phyloP scores from a whole-genome alignment of 1,140 invertebrate species.

The Pectinophora gossypiella region DNA sequence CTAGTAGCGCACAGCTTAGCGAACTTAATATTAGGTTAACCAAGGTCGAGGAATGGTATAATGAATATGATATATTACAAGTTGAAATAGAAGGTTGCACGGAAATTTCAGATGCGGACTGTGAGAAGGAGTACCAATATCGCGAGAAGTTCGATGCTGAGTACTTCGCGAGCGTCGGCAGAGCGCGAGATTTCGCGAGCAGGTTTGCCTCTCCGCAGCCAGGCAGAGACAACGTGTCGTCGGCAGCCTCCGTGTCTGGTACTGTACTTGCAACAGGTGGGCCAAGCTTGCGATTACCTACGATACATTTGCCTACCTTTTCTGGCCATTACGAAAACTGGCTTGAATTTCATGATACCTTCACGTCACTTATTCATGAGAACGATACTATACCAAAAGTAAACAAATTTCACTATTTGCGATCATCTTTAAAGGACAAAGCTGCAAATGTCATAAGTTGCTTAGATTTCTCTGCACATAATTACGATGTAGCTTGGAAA shows the following conservation, averaged over 20 bases:
- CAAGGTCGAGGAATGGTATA: too few species aligned
- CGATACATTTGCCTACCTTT: conserved; percentile 13
- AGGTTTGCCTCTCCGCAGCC: too few species aligned
- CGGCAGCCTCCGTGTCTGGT: too few species aligned
- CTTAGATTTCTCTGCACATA: conserved; percentile 7
- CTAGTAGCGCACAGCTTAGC: too few species aligned
- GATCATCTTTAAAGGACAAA: conserved; percentile 7
- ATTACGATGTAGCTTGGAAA: conserved; percentile 13
- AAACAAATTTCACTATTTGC: conserved; percentile 16
- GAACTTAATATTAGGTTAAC: too few species aligned
- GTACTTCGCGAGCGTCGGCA: background rate
- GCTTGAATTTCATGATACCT: conserved; percentile 2
- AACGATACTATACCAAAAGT: conserved; percentile 7
- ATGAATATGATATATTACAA: too few species aligned
- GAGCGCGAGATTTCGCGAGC: background rate
- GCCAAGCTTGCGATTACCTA: conserved; percentile 8
- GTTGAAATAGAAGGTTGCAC: too few species aligned
- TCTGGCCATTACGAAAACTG: conserved; percentile 4
- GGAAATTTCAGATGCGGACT: background rate
- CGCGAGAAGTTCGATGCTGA: background rate
- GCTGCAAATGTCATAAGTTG: conserved; percentile 10
- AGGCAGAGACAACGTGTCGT: background rate
- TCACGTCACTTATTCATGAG: background rate
- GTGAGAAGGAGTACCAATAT: background rate
- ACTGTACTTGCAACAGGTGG: too few species aligned